phyloP scores from a whole-genome alignment of 2,888 invertebrate genomes.

The Pegoplata infirma region DNA sequence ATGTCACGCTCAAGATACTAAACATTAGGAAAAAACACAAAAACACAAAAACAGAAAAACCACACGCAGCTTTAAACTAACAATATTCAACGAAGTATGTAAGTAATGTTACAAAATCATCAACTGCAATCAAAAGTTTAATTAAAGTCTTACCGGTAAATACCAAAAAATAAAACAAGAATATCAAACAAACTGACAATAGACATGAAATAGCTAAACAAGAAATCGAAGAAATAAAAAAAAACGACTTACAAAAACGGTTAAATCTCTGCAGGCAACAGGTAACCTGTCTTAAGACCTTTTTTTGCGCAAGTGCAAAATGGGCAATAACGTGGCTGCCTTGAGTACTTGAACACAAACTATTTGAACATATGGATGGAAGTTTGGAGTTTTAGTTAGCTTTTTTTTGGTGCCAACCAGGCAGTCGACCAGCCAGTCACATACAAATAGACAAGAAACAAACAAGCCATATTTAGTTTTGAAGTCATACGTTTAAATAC shows the following conservation, averaged over 20 bases:
- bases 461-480: constrained; percentile 49
- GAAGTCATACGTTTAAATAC: constrained; percentile 24
- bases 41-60: constrained; percentile 38
- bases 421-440: not conserved
- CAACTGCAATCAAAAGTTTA: constrained; percentile 49
- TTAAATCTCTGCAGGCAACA: constrained; percentile 71
- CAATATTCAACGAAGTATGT: not conserved
- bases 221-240: constrained; percentile 17
- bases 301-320: constrained; percentile 70
- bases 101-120: constrained; percentile 25
- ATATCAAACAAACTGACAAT: constrained; percentile 42
- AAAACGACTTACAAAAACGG: constrained; percentile 67
- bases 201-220: constrained; percentile 41
- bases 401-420: constrained; percentile 21
- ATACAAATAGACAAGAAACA: constrained; percentile 20
- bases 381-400: not conserved
- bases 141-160: constrained; percentile 46
- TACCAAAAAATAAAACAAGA: not conserved
- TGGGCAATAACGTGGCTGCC: constrained; percentile 44
- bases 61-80: constrained; percentile 45
- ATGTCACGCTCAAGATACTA: no score
- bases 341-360: constrained; percentile 19
- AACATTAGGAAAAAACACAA: constrained; percentile 23
- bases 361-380: constrained; percentile 21
- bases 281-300: constrained; percentile 75